Base-by-base conservation (phyloP, 2,113 vertebrate species). In the Serilophus lunatus region DNA sequence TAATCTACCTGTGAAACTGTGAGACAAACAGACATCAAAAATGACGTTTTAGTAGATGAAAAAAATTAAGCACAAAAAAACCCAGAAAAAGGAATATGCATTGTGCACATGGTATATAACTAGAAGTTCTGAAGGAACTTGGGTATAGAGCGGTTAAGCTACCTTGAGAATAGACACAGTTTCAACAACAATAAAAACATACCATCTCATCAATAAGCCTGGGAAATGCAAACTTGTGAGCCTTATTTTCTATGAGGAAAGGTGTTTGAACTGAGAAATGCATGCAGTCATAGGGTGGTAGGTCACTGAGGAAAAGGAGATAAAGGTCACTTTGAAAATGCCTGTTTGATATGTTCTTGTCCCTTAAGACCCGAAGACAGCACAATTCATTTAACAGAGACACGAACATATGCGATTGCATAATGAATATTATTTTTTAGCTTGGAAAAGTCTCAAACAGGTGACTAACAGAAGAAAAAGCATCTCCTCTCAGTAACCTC, bases 241-340 rank as follows among this genome's bases (percentile, higher is more conserved):
- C 33, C 38, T 86, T 83, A 35, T 84, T 79, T 92, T 77, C 84
- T 80, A 25, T 47, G 68, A 95, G 78, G 63, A 88, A 91, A 77
- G 54, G 40, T 90, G 81, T 93, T 91, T 93, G 93, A 96, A 93
- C 79, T 74, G 59, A 90, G 69, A 82, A 95, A 82, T 13, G 31
- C 86, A 94, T 86, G 93, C 85, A 90, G 75, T 63, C 91, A 72
- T 77, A 80, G 91, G 95, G 95, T 95, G 90, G 91, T 60, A 95
- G 94, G 92, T 94, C 94, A 70, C 93, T 28, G 63, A 93, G 90
- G 91, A 90, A 88, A 95, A 94, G 91, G 75, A 95, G 84, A 94
- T 94, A 95, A 96, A 91, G 96, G 94, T 97, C 96, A 96, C 94
- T 96, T 95, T 95, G 94, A 96, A 97, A 96, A 91, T 4, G 31